Evolutionary conservation across 2,888 invertebrate genomes (phyloP), one percentile per base, ranked within the genome.

Genomic region (Conchocele bisecta): DNA sequence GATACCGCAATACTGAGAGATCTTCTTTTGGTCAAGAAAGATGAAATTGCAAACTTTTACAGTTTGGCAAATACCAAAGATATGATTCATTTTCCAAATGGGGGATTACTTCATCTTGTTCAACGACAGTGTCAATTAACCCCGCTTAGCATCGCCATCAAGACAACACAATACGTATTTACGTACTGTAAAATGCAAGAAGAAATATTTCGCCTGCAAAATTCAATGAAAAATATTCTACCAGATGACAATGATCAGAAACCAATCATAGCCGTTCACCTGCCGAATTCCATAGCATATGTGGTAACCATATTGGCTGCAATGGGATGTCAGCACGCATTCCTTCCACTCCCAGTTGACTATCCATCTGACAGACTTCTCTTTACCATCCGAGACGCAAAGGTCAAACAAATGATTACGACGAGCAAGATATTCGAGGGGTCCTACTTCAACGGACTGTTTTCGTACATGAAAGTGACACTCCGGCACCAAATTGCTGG

Each of bases 271-370:
- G 82, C 77, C 6, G 44, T 84, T 15, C 79, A 82, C 41, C 28
- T 82, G n/a, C 82, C 82, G 17, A 84, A 84, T 56, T 83, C 83
- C 3, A 60, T 80, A 4, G 64, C 75, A 4, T 84, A 81, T 53
- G 79, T 81, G 1, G 48, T 82, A 3, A 75, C 94, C 0, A 91
- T 97, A 22, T 53, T 86, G 29, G 81, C 86, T 2, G 41, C 79
- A 20, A 31, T 78, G 15, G 79, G 75, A 60, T 22, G 74, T 11
- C 69, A 78, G 7, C 61, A 73, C 26, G 82, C 84, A 5, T 87
- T 87, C 54, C 54, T 88, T 7, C 88, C 88, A 13, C 48, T 88
- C 1, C 87, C 87, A 6, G 53, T 82, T 9, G 82, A 83, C 39
- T 69, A 80, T 7, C 86, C 87, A 24, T 67, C 70, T 29, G 83